Conservation (phyloP, 1,140 invertebrate genomes). For the Theocolax elegans region DNA sequence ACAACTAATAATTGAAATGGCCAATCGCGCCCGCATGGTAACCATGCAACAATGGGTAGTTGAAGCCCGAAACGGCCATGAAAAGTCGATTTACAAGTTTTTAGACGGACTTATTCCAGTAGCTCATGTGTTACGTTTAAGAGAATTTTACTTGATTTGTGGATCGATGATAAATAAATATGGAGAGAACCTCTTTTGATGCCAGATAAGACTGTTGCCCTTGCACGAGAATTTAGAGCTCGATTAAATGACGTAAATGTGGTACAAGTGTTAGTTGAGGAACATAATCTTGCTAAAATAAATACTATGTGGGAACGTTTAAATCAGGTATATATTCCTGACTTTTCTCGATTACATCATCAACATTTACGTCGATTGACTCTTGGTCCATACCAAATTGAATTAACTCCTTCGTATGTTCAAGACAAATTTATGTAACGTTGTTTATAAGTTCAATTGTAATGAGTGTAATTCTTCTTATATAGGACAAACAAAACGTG, state of each 20-base stretch:
- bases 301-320: not conserved
- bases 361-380: not conserved
- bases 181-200: not conserved
- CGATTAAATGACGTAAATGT: not conserved
- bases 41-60: constrained; percentile 32
- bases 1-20: constrained; percentile 31
- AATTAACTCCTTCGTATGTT: constrained; percentile 30
- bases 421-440: constrained; percentile 33
- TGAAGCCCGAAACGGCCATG: constrained; percentile 14
- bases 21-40: constrained; percentile 22
- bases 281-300: not conserved
- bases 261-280: not conserved
- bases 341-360: not conserved
- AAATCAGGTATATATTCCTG: not conserved
- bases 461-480: too few species aligned
- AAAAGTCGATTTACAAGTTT: constrained; percentile 35
- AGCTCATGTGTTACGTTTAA: constrained; percentile 4
- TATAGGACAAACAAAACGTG: too few species aligned
- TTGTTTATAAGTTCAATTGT: too few species aligned
- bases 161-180: constrained; percentile 27
- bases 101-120: constrained; percentile 18
- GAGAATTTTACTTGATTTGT: constrained; percentile 29
- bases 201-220: not conserved
- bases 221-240: not conserved
- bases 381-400: constrained; percentile 23